Evolutionary conservation across 2,797 vertebrate genomes (phyloP), one percentile per base, ranked within the genome.

Genomic region (Xiphophorus birchmanni): DNA sequence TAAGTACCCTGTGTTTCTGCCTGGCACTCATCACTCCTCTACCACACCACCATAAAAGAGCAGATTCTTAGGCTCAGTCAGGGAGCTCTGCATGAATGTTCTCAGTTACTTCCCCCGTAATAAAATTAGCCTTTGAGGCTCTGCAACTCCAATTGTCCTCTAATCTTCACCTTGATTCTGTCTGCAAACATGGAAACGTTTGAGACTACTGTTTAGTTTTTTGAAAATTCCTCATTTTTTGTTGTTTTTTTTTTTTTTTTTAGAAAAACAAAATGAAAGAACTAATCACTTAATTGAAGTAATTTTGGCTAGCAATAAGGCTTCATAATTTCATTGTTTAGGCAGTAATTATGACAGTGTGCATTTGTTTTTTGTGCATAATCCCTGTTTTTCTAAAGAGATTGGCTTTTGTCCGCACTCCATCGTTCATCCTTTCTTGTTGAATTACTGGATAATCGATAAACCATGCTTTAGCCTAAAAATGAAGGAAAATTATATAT

Each of bases 1-100:
- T 93, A 93, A 92, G 84, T 88, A 83, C 81, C 88, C 88, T 12
- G 80, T 91, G 90, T 93, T 92, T 92, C 92, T 75, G 84, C 88
- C 89, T 81, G 90, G 77, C 71, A 81, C 91, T 92, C 91, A 87
- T 93, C 89, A 91, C 91, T 91, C 80, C 82, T 83, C 83, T 81
- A 77, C 81, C 81, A 29, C 88, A 65, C 86, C 74, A 44, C 80
- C 84, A 37, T 86, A 74, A 86, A 74, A 48, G 76, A 37, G 69
- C 42, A 12, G 75, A 85, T 82, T 87, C 88, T 88, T 85, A 90
- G 88, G 91, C 88, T 88, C 86, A 29, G 83, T 85, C 91, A 88
- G 77, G 69, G 76, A 73, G 78, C 82, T 72, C 82, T 5, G 13
- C 85, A 44, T 78, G 82, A 82, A 52, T 78, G 84, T 81, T 71